A percentile compares a stretch with the other conserved stretches of the same genome.
Conservation (phyloP, 2,113 vertebrate genomes). For the Sphaerodactylus townsendi region DNA sequence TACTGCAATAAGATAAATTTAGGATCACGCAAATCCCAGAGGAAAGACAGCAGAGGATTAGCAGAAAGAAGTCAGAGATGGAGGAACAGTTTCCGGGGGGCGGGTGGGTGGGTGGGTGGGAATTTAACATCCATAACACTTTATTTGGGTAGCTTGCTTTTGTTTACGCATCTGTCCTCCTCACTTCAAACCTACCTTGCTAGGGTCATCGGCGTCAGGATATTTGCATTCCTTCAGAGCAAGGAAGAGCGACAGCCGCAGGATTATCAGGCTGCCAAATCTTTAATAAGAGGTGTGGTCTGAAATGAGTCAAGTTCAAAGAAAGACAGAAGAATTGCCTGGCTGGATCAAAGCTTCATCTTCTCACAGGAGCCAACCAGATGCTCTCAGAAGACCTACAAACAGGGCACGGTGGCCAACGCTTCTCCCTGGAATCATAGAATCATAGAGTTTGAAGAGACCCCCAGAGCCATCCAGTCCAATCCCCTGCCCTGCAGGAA, state of each 20-base stretch:
- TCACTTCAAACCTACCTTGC: neutral
- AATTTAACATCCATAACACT: conserved; percentile 56
- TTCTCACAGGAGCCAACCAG: no score
- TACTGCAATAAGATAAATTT: conserved; percentile 64
- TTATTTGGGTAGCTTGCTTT: conserved; percentile 41
- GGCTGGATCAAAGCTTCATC: no score
- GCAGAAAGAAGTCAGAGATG: conserved; percentile 59
- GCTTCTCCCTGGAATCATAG: no score
- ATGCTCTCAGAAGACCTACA: no score
- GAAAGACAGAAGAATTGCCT: no score
- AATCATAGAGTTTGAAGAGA: no score
- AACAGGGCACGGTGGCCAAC: no score
- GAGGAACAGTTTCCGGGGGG: conserved; percentile 52
- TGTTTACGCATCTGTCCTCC: no score
- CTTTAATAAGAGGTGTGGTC: conserved; percentile 52
- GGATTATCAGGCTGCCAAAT: conserved; percentile 24
- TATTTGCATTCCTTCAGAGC: conserved; percentile 54
- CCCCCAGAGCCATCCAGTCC: no score
- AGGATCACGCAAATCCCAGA: conserved; percentile 56
- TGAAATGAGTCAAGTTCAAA: no score
- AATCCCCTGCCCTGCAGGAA: no score
- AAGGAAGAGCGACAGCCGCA: conserved; percentile 48
- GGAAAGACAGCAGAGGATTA: conserved; percentile 67
- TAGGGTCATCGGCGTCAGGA: conserved; percentile 45
- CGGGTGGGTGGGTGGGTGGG: conserved; percentile 21